These are phyloP conservation scores for Scophthalmus maximus DNA, from an alignment of 2,113 vertebrate genomes.

Conservation along the genomic window DNA sequence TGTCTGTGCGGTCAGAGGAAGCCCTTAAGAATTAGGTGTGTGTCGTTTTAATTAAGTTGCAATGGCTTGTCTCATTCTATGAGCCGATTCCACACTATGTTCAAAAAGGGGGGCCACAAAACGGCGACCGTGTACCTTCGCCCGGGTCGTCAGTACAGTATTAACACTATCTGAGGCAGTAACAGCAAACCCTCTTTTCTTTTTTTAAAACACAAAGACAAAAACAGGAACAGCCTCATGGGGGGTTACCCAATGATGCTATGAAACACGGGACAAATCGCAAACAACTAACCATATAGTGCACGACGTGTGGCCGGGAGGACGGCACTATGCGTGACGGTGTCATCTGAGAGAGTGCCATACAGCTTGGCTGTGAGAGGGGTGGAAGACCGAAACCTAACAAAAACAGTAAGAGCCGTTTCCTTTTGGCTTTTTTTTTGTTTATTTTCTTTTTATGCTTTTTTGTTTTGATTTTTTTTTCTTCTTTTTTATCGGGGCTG, in stretches of 20 bases:
- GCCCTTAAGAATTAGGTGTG: slow-evolving; percentile 77
- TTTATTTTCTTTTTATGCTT: background rate
- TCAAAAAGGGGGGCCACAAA: slow-evolving; percentile 51
- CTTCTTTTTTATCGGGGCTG: slow-evolving; percentile 42
- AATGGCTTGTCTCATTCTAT: slow-evolving; percentile 79
- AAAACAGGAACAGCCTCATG: slow-evolving; percentile 44
- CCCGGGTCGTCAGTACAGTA: slow-evolving; percentile 39
- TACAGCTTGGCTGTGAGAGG: slow-evolving; percentile 76
- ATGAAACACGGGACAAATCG: slow-evolving; percentile 55
- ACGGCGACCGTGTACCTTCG: slow-evolving; percentile 24
- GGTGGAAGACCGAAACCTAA: slow-evolving; percentile 79
- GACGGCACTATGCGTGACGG: slow-evolving; percentile 50
- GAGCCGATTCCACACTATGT: slow-evolving; percentile 56
- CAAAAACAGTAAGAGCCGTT: slow-evolving; percentile 60
- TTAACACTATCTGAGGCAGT: slow-evolving; percentile 70
- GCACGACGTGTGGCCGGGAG: slow-evolving; percentile 46
- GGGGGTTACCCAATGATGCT: slow-evolving; percentile 45
- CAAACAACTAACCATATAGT: slow-evolving; percentile 57
- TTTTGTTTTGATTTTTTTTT: background rate
- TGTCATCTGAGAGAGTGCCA: slow-evolving; percentile 63
- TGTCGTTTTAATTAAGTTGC: slow-evolving; percentile 51
- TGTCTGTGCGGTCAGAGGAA: slow-evolving; percentile 80
- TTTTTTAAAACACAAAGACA: slow-evolving; percentile 37
- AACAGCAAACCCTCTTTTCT: slow-evolving; percentile 60
- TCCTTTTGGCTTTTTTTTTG: slow-evolving; percentile 10